Evolutionary conservation across 2,113 vertebrate genomes (phyloP).

Genomic region (Propithecus coquereli): DNA sequence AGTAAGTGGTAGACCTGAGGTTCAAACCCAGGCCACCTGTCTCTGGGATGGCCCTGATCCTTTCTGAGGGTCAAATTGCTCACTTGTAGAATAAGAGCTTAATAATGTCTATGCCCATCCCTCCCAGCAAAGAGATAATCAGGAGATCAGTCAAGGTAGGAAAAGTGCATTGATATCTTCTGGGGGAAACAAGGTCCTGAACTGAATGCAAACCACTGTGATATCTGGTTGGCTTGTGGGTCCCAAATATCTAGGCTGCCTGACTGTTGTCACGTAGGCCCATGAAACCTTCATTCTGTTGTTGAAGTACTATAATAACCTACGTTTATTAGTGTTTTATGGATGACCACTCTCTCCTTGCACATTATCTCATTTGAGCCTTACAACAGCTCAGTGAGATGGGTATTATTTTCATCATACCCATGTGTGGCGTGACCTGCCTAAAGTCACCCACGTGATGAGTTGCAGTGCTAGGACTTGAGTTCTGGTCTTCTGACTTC

Average conservation of each 20-base stretch:
- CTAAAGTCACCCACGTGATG: background rate
- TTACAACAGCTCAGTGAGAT: background rate
- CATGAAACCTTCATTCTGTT: background rate
- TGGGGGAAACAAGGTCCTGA: background rate
- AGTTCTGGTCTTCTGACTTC: background rate
- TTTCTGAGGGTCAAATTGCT: background rate
- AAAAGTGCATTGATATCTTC: background rate
- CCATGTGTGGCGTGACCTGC: background rate
- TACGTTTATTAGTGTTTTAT: background rate
- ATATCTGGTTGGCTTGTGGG: background rate
- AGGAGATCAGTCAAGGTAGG: constrained; percentile 9
- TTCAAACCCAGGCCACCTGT: background rate
- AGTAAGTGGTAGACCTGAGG: background rate
- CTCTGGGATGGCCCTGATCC: background rate
- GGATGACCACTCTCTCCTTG: background rate
- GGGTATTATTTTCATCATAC: background rate
- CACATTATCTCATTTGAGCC: background rate
- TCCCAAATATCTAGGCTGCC: background rate
- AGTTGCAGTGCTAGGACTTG: background rate
- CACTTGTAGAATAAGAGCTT: background rate
- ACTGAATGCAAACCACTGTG: background rate
- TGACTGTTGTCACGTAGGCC: background rate
- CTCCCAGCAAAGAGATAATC: background rate
- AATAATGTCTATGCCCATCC: background rate
- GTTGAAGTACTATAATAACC: background rate